These are phyloP conservation scores for Chaetodon trifasciatus DNA, from an alignment of 2,797 vertebrate species.

Conservation along the genomic window DNA sequence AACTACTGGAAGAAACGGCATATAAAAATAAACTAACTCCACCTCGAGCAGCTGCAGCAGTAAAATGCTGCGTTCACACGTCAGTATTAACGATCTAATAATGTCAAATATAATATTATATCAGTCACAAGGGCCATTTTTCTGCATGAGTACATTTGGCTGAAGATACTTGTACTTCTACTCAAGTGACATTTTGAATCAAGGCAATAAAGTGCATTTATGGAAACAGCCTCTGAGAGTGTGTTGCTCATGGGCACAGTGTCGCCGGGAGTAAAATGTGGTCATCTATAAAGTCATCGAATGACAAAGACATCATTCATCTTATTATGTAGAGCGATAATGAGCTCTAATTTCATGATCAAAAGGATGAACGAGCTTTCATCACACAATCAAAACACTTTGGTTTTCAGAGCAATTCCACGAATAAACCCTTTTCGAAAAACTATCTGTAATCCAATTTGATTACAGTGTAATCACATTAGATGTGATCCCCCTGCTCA, in stretches of 20 bases:
- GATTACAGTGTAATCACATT: neutral
- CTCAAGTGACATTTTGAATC: neutral
- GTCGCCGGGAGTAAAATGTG: neutral
- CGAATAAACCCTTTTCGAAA: neutral
- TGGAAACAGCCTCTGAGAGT: neutral
- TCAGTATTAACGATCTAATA: neutral
- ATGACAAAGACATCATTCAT: neutral
- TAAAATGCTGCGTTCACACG: neutral
- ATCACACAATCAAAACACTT: neutral
- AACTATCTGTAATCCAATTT: conserved; percentile 2
- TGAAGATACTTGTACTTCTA: neutral
- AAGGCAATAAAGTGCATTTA: neutral
- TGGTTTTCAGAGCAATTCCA: neutral
- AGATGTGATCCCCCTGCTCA: neutral
- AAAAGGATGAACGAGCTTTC: neutral
- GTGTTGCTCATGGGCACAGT: neutral
- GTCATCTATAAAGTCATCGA: neutral
- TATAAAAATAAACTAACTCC: neutral
- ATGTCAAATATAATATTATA: neutral
- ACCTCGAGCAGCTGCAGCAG: neutral
- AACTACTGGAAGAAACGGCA: neutral
- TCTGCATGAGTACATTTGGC: neutral
- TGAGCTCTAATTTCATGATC: neutral
- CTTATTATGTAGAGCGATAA: neutral
- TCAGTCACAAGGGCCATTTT: neutral